These are phyloP conservation scores for Platycheirus albimanus DNA, from an alignment of 2,888 invertebrate species.

Conservation along the genomic window DNA sequence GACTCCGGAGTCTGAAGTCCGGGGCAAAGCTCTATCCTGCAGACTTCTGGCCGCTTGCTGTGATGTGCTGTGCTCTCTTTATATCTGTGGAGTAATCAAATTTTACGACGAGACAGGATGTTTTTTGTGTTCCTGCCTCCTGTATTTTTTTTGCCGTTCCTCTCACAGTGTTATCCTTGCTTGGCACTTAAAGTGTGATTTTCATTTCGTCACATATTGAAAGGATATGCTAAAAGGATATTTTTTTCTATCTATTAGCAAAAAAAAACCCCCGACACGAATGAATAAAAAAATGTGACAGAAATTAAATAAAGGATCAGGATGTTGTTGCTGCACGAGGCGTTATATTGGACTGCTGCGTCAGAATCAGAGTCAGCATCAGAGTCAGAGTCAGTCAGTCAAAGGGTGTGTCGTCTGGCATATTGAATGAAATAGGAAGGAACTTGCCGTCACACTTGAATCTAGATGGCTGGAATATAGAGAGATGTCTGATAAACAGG, in stretches of 20 bases:
- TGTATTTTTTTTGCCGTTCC: not conserved
- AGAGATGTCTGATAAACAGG: constrained; percentile 61
- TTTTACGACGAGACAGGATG: constrained; percentile 71
- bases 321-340: constrained; percentile 44
- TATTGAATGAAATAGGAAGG: constrained; percentile 61
- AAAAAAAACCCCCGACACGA: constrained; percentile 18
- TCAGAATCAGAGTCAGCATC: constrained; percentile 49
- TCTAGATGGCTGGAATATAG: constrained; percentile 50
- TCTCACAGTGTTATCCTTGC: constrained; percentile 9
- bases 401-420: constrained; percentile 47
- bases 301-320: constrained; percentile 67
- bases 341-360: constrained; percentile 43
- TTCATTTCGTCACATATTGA: constrained; percentile 69
- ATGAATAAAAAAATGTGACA: constrained; percentile 26
- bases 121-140: constrained; percentile 29
- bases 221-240: constrained; percentile 57
- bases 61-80: no score
- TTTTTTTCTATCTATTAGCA: constrained; percentile 40
- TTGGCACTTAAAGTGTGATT: constrained; percentile 66
- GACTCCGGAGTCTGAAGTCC: constrained; percentile 4
- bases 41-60: constrained; percentile 50
- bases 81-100: constrained; percentile 67
- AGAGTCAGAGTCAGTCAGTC: constrained; percentile 48
- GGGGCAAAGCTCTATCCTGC: constrained; percentile 5
- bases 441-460: constrained; percentile 52